A percentile compares a stretch with the other conserved stretches of the same genome.
Evolutionary conservation across 2,888 invertebrate species (phyloP).

Genomic region (Drosophila rellima): DNA sequence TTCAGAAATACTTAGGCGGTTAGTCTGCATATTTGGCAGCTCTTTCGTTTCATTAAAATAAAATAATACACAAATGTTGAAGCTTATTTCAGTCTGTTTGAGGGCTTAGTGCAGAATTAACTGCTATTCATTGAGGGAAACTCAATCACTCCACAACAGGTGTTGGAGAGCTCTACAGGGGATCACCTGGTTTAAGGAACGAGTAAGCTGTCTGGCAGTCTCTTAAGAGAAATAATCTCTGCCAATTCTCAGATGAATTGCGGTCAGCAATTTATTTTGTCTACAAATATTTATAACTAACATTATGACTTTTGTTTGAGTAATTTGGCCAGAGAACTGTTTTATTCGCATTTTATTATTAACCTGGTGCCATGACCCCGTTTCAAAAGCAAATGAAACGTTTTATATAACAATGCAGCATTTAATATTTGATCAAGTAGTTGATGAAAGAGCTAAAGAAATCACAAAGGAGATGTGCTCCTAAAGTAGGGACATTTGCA

Average conservation of each 20-base stretch:
- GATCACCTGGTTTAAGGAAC: background rate
- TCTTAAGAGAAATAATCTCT: conserved; percentile 3
- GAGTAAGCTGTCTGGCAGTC: conserved; percentile 6
- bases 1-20: background rate
- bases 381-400: conserved; percentile 5
- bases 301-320: conserved; percentile 15
- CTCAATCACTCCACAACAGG: background rate
- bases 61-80: background rate
- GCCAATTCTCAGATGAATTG: background rate
- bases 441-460: conserved; percentile 7
- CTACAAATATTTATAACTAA: background rate
- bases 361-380: background rate
- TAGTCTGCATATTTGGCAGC: background rate
- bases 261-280: background rate
- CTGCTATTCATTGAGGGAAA: conserved; percentile 1
- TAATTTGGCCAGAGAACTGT: background rate
- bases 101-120: background rate
- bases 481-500: conserved; percentile 41
- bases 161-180: conserved; percentile 1
- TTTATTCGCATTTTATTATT: background rate
- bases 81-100: conserved; percentile 2
- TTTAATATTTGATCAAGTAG: conserved; percentile 25
- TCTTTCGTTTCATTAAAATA: background rate
- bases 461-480: conserved; percentile 11
- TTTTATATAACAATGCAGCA: conserved; percentile 9